Evolutionary conservation across 2,797 vertebrate species (phyloP).

Genomic region (Amazonetta brasiliensis): DNA sequence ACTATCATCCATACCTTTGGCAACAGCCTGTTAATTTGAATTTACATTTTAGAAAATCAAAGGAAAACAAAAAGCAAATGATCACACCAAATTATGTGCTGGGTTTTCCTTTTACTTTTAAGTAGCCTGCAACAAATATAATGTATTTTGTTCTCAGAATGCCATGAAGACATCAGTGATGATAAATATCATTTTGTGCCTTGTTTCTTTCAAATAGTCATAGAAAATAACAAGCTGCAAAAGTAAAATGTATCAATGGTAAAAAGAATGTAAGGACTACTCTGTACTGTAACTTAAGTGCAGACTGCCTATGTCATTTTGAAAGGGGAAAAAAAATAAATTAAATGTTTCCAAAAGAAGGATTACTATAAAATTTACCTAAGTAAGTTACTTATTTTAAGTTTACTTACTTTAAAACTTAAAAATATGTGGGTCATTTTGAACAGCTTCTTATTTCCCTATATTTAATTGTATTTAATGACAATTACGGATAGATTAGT

Average conservation of each 20-base stretch:
- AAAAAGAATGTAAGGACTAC: background rate
- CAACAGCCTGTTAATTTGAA: background rate
- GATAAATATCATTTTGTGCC: background rate
- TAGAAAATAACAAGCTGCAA: background rate
- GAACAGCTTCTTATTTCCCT: background rate
- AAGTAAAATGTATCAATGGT: background rate
- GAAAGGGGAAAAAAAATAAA: background rate
- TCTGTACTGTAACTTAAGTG: background rate
- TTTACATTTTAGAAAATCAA: background rate
- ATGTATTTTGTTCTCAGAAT: background rate
- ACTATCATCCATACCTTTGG: background rate
- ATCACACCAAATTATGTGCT: background rate
- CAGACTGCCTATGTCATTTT: background rate
- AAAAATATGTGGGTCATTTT: background rate
- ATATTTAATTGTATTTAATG: background rate
- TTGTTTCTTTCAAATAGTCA: background rate
- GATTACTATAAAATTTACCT: background rate
- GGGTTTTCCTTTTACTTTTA: background rate
- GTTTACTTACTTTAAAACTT: too few relatives aligned
- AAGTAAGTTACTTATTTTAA: too few relatives aligned
- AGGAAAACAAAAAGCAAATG: background rate
- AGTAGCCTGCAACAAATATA: background rate
- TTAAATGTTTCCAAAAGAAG: background rate
- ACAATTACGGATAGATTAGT: background rate
- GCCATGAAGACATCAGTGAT: background rate